Evolutionary conservation across 2,888 invertebrate species (phyloP).

Genomic region (Operophtera brumata): DNA sequence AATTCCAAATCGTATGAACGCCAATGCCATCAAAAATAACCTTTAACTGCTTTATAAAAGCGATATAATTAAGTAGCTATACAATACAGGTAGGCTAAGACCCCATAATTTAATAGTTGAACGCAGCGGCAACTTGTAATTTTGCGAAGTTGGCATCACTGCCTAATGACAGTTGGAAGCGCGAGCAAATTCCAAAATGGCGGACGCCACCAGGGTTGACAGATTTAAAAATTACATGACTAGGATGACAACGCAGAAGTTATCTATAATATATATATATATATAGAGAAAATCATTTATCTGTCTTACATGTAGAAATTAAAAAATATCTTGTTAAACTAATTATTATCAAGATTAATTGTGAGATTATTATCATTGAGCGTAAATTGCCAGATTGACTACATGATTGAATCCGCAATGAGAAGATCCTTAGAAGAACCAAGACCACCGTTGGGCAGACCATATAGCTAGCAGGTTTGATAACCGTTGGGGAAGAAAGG

Average conservation of each 20-base stretch:
- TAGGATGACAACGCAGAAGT: constrained; percentile 3
- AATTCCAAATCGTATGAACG: not conserved
- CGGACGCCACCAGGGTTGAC: constrained; percentile 40
- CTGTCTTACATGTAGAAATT: too few relatives aligned
- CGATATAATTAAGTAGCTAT: constrained; percentile 58
- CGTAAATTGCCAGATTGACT: too few relatives aligned
- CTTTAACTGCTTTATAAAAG: constrained; percentile 54
- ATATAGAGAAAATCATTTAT: too few relatives aligned
- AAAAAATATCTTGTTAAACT: too few relatives aligned
- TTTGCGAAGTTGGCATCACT: constrained; percentile 74
- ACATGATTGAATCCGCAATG: too few relatives aligned
- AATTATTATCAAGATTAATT: too few relatives aligned
- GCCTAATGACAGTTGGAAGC: constrained; percentile 71
- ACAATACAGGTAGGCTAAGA: constrained; percentile 49
- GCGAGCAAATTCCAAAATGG: constrained; percentile 72
- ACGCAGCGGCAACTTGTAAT: constrained; percentile 71
- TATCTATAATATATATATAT: not conserved
- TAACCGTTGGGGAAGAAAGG: too few relatives aligned
- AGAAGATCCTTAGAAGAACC: too few relatives aligned
- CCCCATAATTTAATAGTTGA: constrained; percentile 72
- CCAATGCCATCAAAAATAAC: constrained; percentile 35
- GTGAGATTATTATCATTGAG: too few relatives aligned
- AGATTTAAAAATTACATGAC: constrained; percentile 14
- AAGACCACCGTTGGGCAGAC: too few relatives aligned
- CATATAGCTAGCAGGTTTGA: too few relatives aligned